Conservation (phyloP, 2,888 invertebrate genomes). For the Eristalis tenax region DNA sequence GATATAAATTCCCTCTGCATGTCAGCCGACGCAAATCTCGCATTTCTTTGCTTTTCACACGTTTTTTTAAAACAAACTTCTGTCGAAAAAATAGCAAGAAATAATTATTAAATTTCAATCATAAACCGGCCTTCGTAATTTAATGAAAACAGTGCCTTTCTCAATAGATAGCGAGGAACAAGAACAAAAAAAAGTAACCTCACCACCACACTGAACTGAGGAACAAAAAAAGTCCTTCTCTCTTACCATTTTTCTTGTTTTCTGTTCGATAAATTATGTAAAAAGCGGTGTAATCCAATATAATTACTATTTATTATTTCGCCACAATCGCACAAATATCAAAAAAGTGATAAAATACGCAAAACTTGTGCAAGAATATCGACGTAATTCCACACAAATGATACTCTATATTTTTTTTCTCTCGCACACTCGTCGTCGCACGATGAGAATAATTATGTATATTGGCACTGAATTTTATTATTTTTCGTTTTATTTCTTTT, state of each 20-base stretch:
- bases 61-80: background rate
- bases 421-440: constrained; percentile 1
- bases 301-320: constrained; percentile 32
- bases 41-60: background rate
- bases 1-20: constrained; percentile 51
- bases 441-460: constrained; percentile 32
- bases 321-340: constrained; percentile 11
- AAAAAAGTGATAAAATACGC: constrained; percentile 10
- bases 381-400: constrained; percentile 35
- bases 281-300: constrained; percentile 59
- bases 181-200: constrained; percentile 23
- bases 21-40: constrained; percentile 23
- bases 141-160: background rate
- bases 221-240: constrained; percentile 24
- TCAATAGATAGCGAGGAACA: constrained; percentile 1
- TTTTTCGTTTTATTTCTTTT: background rate
- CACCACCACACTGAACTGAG: background rate
- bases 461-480: background rate
- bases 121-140: background rate
- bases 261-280: constrained; percentile 52
- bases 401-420: constrained; percentile 14
- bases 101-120: background rate
- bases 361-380: constrained; percentile 11
- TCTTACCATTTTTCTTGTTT: constrained; percentile 58
- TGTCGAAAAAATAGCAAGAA: background rate